These are phyloP conservation scores for Staurois parvus DNA, from an alignment of 2,797 vertebrate species.

Conservation along the genomic window DNA sequence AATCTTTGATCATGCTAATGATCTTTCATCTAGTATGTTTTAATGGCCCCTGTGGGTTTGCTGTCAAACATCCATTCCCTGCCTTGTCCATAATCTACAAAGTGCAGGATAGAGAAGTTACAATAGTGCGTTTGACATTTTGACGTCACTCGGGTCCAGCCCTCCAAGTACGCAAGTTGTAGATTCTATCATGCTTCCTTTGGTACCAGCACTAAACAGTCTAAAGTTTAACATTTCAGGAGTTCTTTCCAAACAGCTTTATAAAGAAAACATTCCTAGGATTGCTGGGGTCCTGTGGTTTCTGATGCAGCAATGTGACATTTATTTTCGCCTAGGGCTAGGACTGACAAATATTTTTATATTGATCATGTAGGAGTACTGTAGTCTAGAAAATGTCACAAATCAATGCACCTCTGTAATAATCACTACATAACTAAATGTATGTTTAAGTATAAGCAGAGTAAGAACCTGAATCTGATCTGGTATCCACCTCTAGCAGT, in stretches of 20 bases:
- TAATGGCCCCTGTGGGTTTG: slow-evolving; percentile 40
- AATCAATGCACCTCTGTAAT: no score
- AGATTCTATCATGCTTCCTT: slow-evolving; percentile 51
- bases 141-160: neutral
- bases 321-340: neutral
- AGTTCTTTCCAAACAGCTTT: slow-evolving; percentile 15
- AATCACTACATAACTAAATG: no score
- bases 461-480: no score
- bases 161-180: slow-evolving; percentile 24
- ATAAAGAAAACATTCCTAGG: slow-evolving; percentile 37
- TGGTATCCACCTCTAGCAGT: no score
- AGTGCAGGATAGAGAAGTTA: slow-evolving; percentile 9
- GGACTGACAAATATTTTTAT: slow-evolving; percentile 14
- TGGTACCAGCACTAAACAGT: neutral
- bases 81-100: slow-evolving; percentile 20
- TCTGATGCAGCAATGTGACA: neutral
- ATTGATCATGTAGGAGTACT: neutral
- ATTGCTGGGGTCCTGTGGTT: neutral
- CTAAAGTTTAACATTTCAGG: slow-evolving; percentile 20
- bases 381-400: no score
- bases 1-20: slow-evolving; percentile 53
- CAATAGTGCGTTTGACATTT: slow-evolving; percentile 16
- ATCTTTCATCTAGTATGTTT: slow-evolving; percentile 45
- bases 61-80: slow-evolving; percentile 26
- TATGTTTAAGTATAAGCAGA: no score